Percentiles rank a stretch among this genome's conserved stretches.
These are phyloP conservation scores for Nephrocerus scutellatus DNA, from an alignment of 2,888 invertebrate genomes.

Conservation along the genomic window DNA sequence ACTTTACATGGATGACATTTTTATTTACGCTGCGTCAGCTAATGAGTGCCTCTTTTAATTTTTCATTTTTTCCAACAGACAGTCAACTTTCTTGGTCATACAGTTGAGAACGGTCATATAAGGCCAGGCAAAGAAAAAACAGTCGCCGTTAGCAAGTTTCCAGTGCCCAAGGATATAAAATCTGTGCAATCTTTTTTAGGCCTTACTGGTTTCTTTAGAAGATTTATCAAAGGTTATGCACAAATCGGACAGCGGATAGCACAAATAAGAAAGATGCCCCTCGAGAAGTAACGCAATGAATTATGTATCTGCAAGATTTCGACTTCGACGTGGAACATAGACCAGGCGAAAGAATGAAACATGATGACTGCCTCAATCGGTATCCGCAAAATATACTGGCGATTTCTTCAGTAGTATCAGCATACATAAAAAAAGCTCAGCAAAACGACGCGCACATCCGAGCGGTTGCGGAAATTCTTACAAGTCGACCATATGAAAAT, in stretches of 20 bases:
- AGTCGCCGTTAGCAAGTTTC: too few relatives aligned
- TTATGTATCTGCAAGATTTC: conserved; percentile 19
- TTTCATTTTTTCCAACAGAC: too few relatives aligned
- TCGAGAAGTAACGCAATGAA: conserved; percentile 19
- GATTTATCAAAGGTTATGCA: too few relatives aligned
- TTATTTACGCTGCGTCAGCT: too few relatives aligned
- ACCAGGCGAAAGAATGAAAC: conserved; percentile 16
- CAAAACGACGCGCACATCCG: conserved; percentile 10
- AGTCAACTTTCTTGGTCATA: too few relatives aligned
- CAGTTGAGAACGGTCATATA: too few relatives aligned
- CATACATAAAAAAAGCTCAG: conserved; percentile 11
- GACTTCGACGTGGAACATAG: conserved; percentile 20
- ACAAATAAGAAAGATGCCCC: conserved; percentile 10
- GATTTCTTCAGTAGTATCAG: conserved; percentile 8
- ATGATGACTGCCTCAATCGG: conserved; percentile 20
- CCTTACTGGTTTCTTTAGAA: conserved; percentile 15
- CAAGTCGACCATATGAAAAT: conserved; percentile 7
- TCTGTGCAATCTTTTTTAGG: conserved; percentile 16
- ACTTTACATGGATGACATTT: too few relatives aligned
- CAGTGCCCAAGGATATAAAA: conserved; percentile 12
- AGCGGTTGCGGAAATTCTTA: conserved; percentile 11
- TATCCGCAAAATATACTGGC: not conserved
- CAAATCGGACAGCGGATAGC: too few relatives aligned
- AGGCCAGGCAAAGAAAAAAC: too few relatives aligned
- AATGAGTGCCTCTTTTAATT: too few relatives aligned